Base-by-base conservation (phyloP, 2,797 vertebrate species). In the Gila robusta region DNA sequence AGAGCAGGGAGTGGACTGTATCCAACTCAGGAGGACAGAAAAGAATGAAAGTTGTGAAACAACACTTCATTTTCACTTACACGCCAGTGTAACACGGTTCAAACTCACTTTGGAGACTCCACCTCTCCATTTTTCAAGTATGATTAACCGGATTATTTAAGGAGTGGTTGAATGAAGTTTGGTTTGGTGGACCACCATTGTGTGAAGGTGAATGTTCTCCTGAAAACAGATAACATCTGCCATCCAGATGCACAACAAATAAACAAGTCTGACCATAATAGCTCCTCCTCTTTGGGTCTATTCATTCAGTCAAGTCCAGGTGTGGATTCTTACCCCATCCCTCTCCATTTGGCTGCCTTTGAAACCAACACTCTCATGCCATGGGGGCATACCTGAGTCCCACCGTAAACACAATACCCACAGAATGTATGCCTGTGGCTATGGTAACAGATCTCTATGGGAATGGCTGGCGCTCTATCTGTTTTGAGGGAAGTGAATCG, bases 341-440 rank as follows among this genome's bases (percentile, higher is more conserved):
- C 41, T 81, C 77, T 84, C 74, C 11, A 56, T 52, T 12, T 41
- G 73, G 56, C 56, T 86, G 32, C 62, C 41, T 86, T 80, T 85
- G 86, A 90, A 91, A 89, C 77, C 44, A 41, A 90, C 85, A 86
- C 85, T 64, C 26, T 69, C 71, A 74, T 83, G 86, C 88, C 88
- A 85, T 80, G 64, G 88, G 87, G 81, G 54, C 79, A 83, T 88
- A 88, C 84, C 84, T 14, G 59, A 70, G 44, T 79, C 69, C 44
- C 56, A 74, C 82, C 64, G 26, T 83, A 77, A 81, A 47, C 83
- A 78, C 79, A 66, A 88, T 87, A 79, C 79, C 79, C 64, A 82
- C 54, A 83, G 77, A 83, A 78, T 79, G 62, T 59, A 39, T 32
- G 86, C 87, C 82, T 64, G 28, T 78, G 84, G 86, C 52, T 86